Percentiles rank a stretch among this genome's conserved stretches.
phyloP scores from a whole-genome alignment of 1,140 invertebrate species.

The Nasonia vitripennis region DNA sequence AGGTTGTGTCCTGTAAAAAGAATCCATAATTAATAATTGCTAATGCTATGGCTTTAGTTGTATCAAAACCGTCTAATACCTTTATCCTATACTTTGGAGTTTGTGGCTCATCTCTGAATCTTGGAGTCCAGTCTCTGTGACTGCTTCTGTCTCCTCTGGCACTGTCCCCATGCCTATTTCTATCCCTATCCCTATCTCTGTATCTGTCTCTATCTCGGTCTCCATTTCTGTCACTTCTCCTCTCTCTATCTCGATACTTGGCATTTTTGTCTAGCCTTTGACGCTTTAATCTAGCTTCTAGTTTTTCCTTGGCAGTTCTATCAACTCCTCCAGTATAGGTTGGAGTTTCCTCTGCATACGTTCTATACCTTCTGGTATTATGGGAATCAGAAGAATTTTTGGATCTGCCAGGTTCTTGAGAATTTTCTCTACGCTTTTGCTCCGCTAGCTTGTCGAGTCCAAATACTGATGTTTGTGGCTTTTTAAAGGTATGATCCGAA shows the following conservation, averaged over 20 bases:
- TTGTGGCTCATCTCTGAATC: conserved; percentile 79
- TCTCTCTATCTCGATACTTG: conserved; percentile 60
- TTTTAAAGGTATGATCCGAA: conserved; percentile 82
- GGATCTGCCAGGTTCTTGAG: conserved; percentile 56
- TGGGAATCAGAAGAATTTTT: conserved; percentile 62
- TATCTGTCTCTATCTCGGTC: conserved; percentile 63
- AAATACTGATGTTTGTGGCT: conserved; percentile 86
- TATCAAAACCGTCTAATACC: conserved; percentile 54
- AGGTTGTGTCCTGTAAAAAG: conserved; percentile 80
- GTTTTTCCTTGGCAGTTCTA: conserved; percentile 83
- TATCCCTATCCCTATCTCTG: conserved; percentile 65
- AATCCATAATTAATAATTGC: not conserved
- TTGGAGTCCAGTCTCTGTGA: conserved; percentile 55
- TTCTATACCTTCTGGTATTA: conserved; percentile 82
- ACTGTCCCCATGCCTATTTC: conserved; percentile 54
- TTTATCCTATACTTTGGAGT: conserved; percentile 80
- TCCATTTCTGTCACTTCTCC: conserved; percentile 62
- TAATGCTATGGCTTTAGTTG: not conserved
- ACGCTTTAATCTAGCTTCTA: conserved; percentile 80
- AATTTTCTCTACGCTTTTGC: conserved; percentile 79
- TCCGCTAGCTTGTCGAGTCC: conserved; percentile 93
- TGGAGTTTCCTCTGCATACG: conserved; percentile 90
- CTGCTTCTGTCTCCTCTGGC: conserved; percentile 57
- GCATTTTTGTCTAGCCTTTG: conserved; percentile 75
- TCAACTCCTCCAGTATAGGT: conserved; percentile 94